Evolutionary conservation across 2,113 vertebrate species (phyloP).

Genomic region (Forbesichthys agassizii): DNA sequence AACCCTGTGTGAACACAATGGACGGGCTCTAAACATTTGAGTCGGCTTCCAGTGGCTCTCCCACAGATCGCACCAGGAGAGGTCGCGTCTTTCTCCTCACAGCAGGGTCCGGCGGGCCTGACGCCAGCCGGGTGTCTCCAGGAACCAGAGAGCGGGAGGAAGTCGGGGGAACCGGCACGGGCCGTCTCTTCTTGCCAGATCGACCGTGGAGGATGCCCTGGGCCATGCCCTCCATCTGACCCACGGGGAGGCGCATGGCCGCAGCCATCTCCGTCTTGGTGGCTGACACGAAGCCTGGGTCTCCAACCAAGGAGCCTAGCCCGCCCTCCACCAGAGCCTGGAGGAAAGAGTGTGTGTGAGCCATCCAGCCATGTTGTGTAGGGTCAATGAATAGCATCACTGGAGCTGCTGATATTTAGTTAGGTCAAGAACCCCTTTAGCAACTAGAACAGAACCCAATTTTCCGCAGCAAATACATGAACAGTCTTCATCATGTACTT

Average conservation of each 20-base stretch:
- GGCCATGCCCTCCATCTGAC: constrained; percentile 77
- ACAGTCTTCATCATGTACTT: neutral
- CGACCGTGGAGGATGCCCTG: constrained; percentile 72
- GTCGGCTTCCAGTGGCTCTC: constrained; percentile 24
- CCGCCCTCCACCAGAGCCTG: constrained; percentile 82
- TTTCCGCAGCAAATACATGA: too few relatives aligned
- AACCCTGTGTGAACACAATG: constrained; percentile 6
- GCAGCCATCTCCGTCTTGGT: constrained; percentile 80
- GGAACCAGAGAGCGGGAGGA: neutral
- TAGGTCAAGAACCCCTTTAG: too few relatives aligned
- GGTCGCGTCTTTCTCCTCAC: constrained; percentile 66
- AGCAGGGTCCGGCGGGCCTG: constrained; percentile 46
- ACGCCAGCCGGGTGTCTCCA: constrained; percentile 9
- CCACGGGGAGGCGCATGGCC: constrained; percentile 74
- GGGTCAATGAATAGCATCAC: neutral
- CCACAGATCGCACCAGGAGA: constrained; percentile 9
- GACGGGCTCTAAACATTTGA: constrained; percentile 50
- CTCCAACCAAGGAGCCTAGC: constrained; percentile 71
- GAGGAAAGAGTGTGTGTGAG: neutral
- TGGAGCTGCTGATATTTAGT: too few relatives aligned
- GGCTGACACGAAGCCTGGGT: constrained; percentile 73
- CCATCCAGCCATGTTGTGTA: neutral
- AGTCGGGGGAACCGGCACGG: constrained; percentile 55
- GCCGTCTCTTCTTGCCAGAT: constrained; percentile 60
- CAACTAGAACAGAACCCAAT: too few relatives aligned